Percentiles rank a stretch among this genome's conserved stretches.
phyloP scores from a whole-genome alignment of 2,888 invertebrate genomes.

The Dicyrtoma fusca region DNA sequence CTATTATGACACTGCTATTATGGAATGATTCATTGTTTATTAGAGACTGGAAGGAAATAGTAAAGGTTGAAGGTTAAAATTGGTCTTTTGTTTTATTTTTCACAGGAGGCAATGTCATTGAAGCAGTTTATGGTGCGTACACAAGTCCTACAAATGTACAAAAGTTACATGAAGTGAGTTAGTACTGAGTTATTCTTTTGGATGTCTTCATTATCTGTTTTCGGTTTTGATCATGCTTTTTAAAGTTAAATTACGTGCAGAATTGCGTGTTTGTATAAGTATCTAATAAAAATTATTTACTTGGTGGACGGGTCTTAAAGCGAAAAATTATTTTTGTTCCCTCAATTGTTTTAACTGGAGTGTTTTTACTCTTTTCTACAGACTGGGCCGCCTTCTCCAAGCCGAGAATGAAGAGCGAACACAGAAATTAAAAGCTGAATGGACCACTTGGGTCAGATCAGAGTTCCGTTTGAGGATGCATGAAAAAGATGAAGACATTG shows the following conservation, averaged over 20 bases:
- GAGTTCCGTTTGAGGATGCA: conserved; percentile 48
- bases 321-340: no score
- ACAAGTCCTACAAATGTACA: conserved; percentile 50
- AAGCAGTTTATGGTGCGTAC: conserved; percentile 51
- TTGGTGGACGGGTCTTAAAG: no score
- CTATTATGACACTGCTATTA: no score
- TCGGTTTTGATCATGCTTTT: no score
- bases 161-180: conserved; percentile 47
- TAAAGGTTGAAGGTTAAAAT: background rate
- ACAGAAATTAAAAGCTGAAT: conserved; percentile 31
- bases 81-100: conserved; percentile 14
- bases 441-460: conserved; percentile 44
- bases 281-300: no score
- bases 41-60: no score
- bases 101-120: conserved; percentile 42
- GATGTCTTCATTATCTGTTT: no score
- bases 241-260: no score
- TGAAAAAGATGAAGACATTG: conserved; percentile 43
- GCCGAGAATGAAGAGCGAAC: conserved; percentile 17
- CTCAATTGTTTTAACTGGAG: background rate
- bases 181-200: no score
- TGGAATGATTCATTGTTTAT: no score
- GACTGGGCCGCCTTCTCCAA: conserved; percentile 41
- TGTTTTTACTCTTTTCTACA: conserved; percentile 2
- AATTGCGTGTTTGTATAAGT: no score